phyloP scores from a whole-genome alignment of 2,113 vertebrate species.

The Mirounga angustirostris region DNA sequence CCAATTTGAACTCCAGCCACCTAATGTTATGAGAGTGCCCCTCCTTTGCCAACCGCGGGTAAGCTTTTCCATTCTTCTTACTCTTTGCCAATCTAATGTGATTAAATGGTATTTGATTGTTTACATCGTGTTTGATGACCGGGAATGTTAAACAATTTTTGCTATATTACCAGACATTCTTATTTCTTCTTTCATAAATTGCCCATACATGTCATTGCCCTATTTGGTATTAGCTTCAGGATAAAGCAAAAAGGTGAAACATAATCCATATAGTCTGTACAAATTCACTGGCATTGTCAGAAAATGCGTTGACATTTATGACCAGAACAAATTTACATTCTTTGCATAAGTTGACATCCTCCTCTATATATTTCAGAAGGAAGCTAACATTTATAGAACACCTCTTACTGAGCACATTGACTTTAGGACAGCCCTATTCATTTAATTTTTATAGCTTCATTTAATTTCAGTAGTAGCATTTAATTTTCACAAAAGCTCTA shows the following conservation, averaged over 20 bases:
- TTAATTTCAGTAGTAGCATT: constrained; percentile 49
- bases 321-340: constrained; percentile 37
- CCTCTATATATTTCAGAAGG: constrained; percentile 8
- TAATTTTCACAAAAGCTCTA: constrained; percentile 49
- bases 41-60: not conserved
- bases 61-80: not conserved
- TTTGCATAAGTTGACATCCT: constrained; percentile 16
- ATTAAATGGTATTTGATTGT: not conserved
- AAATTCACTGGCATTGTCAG: not conserved
- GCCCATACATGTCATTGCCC: not conserved
- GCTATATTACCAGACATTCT: not conserved
- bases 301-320: not conserved
- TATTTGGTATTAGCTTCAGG: constrained; percentile 47
- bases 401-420: not conserved
- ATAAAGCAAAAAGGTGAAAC: constrained; percentile 35
- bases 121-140: not conserved
- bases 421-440: not conserved
- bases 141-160: not conserved
- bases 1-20: not conserved
- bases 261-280: not conserved
- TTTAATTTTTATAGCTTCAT: constrained; percentile 2
- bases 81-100: not conserved
- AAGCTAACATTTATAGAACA: constrained; percentile 16
- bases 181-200: constrained; percentile 30
- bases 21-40: fast-evolving